phyloP scores from a whole-genome alignment of 2,888 invertebrate species.

The Cynaeus angustus region DNA sequence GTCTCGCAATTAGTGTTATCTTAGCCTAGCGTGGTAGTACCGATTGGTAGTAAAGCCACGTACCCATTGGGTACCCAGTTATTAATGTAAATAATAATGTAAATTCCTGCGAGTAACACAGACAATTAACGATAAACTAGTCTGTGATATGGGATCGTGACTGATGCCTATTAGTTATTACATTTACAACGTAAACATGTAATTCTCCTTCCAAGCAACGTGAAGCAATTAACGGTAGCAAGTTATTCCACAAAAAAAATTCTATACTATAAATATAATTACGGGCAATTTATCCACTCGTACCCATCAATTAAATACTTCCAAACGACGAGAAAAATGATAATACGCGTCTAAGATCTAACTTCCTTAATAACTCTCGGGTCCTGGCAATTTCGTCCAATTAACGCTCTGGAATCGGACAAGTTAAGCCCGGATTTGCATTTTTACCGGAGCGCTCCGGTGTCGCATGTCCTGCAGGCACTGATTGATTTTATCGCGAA shows the following conservation, averaged over 20 bases:
- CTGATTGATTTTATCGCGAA: conserved; percentile 39
- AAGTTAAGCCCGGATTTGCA: conserved; percentile 20
- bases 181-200: conserved; percentile 45
- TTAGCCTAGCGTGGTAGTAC: conserved; percentile 1
- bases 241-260: conserved; percentile 34
- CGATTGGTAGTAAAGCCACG: conserved; percentile 4
- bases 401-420: conserved; percentile 12
- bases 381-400: conserved; percentile 2
- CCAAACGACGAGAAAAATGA: conserved; percentile 21
- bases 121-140: conserved; percentile 37
- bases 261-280: conserved; percentile 39
- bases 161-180: conserved; percentile 42
- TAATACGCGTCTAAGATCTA: conserved; percentile 10
- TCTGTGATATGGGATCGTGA: conserved; percentile 37
- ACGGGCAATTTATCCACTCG: conserved; percentile 42
- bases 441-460: conserved; percentile 24
- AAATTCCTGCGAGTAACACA: conserved; percentile 29
- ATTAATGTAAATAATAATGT: conserved; percentile 25
- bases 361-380: neutral
- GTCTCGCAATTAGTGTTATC: conserved; percentile 12
- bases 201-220: conserved; percentile 31
- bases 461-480: conserved; percentile 38
- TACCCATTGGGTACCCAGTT: conserved; percentile 24
- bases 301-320: conserved; percentile 40
- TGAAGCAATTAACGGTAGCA: conserved; percentile 44